Percentiles rank a stretch among this genome's conserved stretches.
These are phyloP conservation scores for Enoplosus armatus DNA, from an alignment of 2,797 vertebrate species.

Conservation along the genomic window DNA sequence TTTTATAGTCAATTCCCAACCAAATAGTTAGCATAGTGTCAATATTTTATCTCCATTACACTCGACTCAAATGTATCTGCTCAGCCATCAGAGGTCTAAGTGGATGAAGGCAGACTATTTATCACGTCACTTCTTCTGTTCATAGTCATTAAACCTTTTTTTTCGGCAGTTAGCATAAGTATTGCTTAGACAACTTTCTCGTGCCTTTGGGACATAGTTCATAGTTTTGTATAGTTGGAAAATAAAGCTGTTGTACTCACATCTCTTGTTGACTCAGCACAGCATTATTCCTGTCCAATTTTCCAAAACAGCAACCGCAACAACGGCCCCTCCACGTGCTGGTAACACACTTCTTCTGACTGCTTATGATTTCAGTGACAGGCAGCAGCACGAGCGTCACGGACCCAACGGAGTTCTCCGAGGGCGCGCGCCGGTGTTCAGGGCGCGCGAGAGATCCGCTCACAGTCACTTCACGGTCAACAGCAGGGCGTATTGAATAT, in stretches of 20 bases:
- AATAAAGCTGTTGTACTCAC: conserved; percentile 61
- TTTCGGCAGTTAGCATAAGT: neutral
- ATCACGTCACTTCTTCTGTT: neutral
- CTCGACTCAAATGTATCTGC: neutral
- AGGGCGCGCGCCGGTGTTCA: conserved; percentile 31
- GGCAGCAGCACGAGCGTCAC: neutral
- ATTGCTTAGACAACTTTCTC: neutral
- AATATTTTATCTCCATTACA: no score
- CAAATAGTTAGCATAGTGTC: neutral
- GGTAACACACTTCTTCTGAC: neutral
- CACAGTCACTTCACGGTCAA: conserved; percentile 17
- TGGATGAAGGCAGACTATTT: neutral
- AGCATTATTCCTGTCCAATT: conserved; percentile 23
- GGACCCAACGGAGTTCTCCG: neutral
- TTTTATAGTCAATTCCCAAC: neutral
- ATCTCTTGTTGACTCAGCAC: conserved; percentile 27
- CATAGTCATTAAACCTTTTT: neutral
- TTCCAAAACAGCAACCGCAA: neutral
- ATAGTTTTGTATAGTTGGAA: neutral
- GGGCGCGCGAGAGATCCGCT: conserved; percentile 38
- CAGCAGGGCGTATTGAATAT: neutral
- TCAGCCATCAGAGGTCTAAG: no score
- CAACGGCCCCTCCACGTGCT: neutral
- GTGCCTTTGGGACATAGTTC: neutral
- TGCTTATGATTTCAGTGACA: neutral